These are phyloP conservation scores for Myopa tessellatipennis DNA, from an alignment of 2,888 invertebrate genomes.

Conservation along the genomic window DNA sequence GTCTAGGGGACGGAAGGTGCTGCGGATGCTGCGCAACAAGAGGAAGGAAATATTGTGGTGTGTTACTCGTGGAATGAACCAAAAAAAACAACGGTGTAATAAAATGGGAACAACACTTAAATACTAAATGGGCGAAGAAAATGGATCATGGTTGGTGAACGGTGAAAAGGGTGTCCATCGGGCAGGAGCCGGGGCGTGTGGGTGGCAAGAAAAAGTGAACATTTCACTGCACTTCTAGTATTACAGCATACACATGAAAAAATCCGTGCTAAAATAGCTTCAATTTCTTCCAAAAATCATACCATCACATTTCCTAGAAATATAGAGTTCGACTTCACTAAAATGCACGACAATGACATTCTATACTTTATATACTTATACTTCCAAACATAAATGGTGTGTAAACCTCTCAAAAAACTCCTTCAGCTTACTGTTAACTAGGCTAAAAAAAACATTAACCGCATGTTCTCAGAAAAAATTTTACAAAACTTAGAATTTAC, in stretches of 20 bases:
- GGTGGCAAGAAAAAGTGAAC: conserved; percentile 45
- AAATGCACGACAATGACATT: too few relatives aligned
- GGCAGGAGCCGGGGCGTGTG: conserved; percentile 5
- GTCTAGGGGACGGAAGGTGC: conserved; percentile 26
- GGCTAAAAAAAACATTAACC: too few relatives aligned
- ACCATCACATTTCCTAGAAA: too few relatives aligned
- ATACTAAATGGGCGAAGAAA: conserved; percentile 62
- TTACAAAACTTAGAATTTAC: neutral
- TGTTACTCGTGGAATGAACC: conserved; percentile 2
- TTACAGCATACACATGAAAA: neutral
- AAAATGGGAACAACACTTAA: conserved; percentile 57
- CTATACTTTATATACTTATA: too few relatives aligned
- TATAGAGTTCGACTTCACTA: too few relatives aligned
- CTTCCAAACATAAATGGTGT: too few relatives aligned
- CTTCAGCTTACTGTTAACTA: too few relatives aligned
- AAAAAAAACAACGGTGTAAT: conserved; percentile 30
- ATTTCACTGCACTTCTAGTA: conserved; percentile 41
- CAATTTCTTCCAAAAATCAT: too few relatives aligned
- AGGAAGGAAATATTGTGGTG: conserved; percentile 11
- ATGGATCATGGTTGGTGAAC: conserved; percentile 45
- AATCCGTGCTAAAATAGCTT: too few relatives aligned
- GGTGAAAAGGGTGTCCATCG: conserved; percentile 22
- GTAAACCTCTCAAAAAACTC: too few relatives aligned
- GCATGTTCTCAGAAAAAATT: neutral
- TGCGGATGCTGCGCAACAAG: neutral